phyloP scores from a whole-genome alignment of 2,113 vertebrate species.

The Microtus pennsylvanicus region DNA sequence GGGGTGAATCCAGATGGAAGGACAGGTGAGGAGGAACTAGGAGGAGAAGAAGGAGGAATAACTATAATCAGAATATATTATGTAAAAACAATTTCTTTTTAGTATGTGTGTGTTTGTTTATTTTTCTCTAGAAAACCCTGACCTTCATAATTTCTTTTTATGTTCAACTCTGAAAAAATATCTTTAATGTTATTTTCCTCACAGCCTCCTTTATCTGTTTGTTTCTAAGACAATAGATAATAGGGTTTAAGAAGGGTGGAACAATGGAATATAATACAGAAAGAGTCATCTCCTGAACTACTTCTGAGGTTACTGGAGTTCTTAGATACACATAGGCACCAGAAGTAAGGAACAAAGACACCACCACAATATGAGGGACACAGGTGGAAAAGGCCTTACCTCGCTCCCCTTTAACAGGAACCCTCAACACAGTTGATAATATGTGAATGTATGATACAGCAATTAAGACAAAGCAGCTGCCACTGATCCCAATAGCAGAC shows the following conservation, averaged over 20 bases:
- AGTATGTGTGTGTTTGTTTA: too few relatives aligned
- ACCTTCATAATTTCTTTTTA: background rate
- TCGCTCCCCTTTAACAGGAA: background rate
- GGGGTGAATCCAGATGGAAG: background rate
- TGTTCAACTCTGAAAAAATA: background rate
- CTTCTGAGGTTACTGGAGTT: background rate
- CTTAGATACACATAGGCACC: constrained; percentile 30
- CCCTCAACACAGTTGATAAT: constrained; percentile 47
- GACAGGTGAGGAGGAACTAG: background rate
- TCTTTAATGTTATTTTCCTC: background rate
- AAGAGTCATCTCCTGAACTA: constrained; percentile 12
- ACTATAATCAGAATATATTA: background rate
- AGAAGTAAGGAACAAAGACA: constrained; percentile 60
- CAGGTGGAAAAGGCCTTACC: constrained; percentile 58
- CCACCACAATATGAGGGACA: constrained; percentile 44
- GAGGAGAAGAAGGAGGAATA: background rate
- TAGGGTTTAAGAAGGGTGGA: constrained; percentile 63
- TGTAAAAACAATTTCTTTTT: background rate
- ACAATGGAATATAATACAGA: constrained; percentile 54
- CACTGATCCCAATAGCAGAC: background rate
- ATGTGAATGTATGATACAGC: constrained; percentile 25
- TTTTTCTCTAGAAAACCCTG: too few relatives aligned
- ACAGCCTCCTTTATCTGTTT: background rate
- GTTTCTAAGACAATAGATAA: constrained; percentile 71
- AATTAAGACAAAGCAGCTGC: background rate